phyloP scores from a whole-genome alignment of 2,888 invertebrate genomes.

The Cerastoderma edule region DNA sequence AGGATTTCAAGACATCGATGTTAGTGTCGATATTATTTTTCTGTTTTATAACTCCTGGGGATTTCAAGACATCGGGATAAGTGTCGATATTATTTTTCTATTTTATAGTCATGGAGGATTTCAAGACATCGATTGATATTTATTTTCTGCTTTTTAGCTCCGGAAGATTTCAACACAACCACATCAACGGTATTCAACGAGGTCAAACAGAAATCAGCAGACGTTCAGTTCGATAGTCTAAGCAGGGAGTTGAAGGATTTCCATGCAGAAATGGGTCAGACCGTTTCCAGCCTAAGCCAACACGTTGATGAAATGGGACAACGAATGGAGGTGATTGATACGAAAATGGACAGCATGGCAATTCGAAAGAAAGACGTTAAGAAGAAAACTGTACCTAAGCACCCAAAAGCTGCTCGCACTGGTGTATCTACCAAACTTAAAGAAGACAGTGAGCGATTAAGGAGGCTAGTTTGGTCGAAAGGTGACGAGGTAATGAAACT shows the following conservation, averaged over 20 bases:
- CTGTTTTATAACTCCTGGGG: too few relatives aligned
- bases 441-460: slow-evolving; percentile 1
- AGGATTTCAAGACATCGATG: too few relatives aligned
- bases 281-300: background rate
- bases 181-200: background rate
- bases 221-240: background rate
- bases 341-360: background rate
- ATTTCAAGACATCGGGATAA: too few relatives aligned
- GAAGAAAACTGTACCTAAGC: background rate
- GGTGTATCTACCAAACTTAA: background rate
- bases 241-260: background rate
- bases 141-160: too few relatives aligned
- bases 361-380: slow-evolving; percentile 5
- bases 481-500: slow-evolving; percentile 8
- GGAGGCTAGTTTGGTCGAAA: background rate
- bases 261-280: background rate
- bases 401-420: background rate
- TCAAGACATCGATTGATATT: too few relatives aligned
- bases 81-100: too few relatives aligned
- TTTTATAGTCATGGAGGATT: too few relatives aligned
- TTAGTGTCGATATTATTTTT: too few relatives aligned
- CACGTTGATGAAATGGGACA: slow-evolving; percentile 3
- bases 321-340: background rate
- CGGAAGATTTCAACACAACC: slow-evolving; percentile 10
- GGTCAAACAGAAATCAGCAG: background rate